Evolutionary conservation across 2,888 invertebrate genomes (phyloP).

Genomic region (Euplagia quadripunctaria): DNA sequence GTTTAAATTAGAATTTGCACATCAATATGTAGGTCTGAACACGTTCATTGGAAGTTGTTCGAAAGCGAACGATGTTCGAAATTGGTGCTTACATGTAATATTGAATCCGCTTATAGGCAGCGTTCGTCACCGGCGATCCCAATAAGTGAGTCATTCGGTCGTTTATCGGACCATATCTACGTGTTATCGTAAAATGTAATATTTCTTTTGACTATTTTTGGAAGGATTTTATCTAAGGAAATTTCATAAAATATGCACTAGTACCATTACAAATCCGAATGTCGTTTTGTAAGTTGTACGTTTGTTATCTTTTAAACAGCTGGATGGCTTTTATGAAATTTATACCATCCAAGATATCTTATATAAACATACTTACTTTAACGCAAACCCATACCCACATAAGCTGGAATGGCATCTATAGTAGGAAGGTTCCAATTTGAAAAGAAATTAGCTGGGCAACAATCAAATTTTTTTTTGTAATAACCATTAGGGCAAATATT

Average conservation of each 20-base stretch:
- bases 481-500: no score
- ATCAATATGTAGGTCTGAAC: conserved; percentile 20
- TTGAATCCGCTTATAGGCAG: conserved; percentile 18
- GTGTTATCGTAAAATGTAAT: conserved; percentile 29
- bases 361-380: no score
- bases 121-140: conserved; percentile 43
- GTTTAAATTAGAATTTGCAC: conserved; percentile 9
- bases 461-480: no score
- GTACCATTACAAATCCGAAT: no score
- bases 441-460: no score
- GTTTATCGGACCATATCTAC: conserved; percentile 38
- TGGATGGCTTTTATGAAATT: no score
- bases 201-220: conserved; percentile 1
- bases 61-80: conserved; percentile 26
- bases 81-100: conserved; percentile 41
- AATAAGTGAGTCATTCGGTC: conserved; percentile 37
- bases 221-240: background rate
- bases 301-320: no score
- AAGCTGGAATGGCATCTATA: no score
- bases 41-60: conserved; percentile 32
- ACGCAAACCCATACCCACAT: no score
- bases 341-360: no score
- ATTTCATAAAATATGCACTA: background rate
- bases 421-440: no score
- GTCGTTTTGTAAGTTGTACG: no score